A percentile compares a stretch with the other conserved stretches of the same genome.
These are phyloP conservation scores for Melinaea menophilus DNA, from an alignment of 2,888 invertebrate species.

Conservation along the genomic window DNA sequence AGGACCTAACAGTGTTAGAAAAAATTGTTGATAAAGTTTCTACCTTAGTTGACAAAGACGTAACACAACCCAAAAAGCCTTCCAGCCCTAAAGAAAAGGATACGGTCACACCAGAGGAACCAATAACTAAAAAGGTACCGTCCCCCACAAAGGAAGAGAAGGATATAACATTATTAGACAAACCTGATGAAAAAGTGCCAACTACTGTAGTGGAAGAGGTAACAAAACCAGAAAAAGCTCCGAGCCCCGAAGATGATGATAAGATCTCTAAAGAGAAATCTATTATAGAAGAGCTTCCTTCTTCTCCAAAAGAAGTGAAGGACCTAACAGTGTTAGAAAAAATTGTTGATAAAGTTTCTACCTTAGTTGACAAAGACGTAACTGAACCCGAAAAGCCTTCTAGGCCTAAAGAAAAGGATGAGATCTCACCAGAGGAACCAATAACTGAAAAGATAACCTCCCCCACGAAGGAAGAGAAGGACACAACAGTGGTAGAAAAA, in stretches of 20 bases:
- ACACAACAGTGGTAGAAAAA: background rate
- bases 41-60: conserved; percentile 22
- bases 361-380: conserved; percentile 18
- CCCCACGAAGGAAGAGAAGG: background rate
- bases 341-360: no score
- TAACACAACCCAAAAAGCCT: background rate
- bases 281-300: conserved; percentile 15
- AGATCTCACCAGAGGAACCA: conserved; percentile 7
- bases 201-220: conserved; percentile 10
- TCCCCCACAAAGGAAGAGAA: conserved; percentile 15
- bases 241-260: conserved; percentile 9
- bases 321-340: no score
- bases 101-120: no score
- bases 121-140: conserved; percentile 18
- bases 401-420: no score
- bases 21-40: conserved; percentile 19
- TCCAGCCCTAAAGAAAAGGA: no score
- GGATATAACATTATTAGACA: background rate
- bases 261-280: conserved; percentile 15
- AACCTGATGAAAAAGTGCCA: conserved; percentile 8
- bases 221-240: conserved; percentile 7
- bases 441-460: conserved; percentile 4
- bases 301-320: no score
- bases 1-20: background rate
- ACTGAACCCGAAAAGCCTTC: conserved; percentile 1